Conservation (phyloP, 1,140 invertebrate species). For the Zaprionus taronus region DNA sequence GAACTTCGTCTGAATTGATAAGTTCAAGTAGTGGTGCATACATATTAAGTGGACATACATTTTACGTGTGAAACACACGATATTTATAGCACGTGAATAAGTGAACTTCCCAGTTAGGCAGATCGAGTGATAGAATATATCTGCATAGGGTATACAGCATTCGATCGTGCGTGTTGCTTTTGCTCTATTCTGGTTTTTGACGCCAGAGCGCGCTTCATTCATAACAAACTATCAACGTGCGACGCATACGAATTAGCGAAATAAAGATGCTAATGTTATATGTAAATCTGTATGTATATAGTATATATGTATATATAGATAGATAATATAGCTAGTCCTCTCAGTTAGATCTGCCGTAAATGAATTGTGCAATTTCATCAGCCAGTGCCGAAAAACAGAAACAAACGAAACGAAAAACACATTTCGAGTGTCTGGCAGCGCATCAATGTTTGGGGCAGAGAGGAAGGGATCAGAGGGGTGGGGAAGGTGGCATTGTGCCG, state of each 20-base stretch:
- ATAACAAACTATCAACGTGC: constrained; percentile 65
- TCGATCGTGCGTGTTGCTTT: constrained; percentile 8
- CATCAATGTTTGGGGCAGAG: neutral
- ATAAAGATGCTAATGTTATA: constrained; percentile 40
- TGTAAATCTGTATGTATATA: neutral
- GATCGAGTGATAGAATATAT: neutral
- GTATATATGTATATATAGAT: neutral
- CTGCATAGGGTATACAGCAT: constrained; percentile 2
- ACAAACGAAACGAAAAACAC: constrained; percentile 25
- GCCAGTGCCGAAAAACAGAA: constrained; percentile 51
- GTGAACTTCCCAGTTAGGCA: neutral
- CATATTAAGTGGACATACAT: neutral
- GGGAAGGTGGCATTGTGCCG: neutral
- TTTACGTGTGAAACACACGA: neutral
- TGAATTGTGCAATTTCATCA: constrained; percentile 72
- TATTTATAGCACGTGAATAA: neutral
- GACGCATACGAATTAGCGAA: constrained; percentile 45
- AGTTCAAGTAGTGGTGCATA: constrained; percentile 22
- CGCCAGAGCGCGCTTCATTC: constrained; percentile 51
- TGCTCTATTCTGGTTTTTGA: constrained; percentile 6
- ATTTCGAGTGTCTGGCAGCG: constrained; percentile 22
- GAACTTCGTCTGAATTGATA: constrained; percentile 40
- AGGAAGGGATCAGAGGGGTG: neutral
- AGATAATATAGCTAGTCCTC: constrained; percentile 19
- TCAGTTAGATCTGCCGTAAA: constrained; percentile 45